Percentiles rank a stretch among this genome's conserved stretches.
These are phyloP conservation scores for Danio choprae DNA, from an alignment of 2,797 vertebrate genomes.

Conservation along the genomic window DNA sequence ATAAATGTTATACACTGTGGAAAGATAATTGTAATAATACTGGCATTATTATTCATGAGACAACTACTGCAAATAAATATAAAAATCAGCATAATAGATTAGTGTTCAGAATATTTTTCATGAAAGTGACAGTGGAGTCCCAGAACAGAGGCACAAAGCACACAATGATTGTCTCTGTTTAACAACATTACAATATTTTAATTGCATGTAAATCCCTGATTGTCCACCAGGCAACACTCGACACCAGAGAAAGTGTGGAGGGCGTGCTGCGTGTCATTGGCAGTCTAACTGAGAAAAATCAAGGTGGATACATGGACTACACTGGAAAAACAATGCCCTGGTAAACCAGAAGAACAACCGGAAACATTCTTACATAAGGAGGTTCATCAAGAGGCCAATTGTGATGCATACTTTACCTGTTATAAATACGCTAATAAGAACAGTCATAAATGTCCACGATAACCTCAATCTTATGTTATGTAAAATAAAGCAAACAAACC, in stretches of 20 bases:
- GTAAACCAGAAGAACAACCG: conserved; percentile 49
- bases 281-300: conserved; percentile 63
- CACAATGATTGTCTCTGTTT: not conserved
- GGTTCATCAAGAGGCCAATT: too few relatives aligned
- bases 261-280: conserved; percentile 61
- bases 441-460: not conserved
- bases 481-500: not conserved
- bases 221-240: conserved; percentile 62
- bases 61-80: not conserved
- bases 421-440: not conserved
- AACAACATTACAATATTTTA: not conserved
- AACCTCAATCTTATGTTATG: too few relatives aligned
- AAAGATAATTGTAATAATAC: too few relatives aligned
- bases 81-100: not conserved
- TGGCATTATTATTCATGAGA: not conserved
- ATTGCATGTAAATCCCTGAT: not conserved
- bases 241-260: conserved; percentile 58
- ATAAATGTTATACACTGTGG: not conserved
- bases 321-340: conserved; percentile 58
- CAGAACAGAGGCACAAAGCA: not conserved
- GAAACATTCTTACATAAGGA: too few relatives aligned
- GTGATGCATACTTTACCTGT: too few relatives aligned
- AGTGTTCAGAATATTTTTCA: not conserved
- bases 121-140: not conserved
- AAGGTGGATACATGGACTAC: conserved; percentile 65